Base-by-base conservation (phyloP, 2,888 invertebrate species). In the Dasypogon diadema region DNA sequence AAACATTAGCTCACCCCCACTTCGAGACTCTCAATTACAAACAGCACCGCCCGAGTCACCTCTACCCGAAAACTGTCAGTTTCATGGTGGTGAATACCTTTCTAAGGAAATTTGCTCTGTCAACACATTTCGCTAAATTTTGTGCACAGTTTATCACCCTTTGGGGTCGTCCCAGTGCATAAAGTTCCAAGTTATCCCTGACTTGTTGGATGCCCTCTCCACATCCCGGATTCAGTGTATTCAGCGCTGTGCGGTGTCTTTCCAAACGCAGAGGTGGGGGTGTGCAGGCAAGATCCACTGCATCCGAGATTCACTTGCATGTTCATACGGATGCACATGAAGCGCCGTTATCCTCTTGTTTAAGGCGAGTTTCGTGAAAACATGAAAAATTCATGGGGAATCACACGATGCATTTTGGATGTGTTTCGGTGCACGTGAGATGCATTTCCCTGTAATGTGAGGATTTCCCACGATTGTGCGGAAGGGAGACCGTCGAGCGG, bases 91-190 rank as follows among this genome's bases (percentile, higher is more conserved):
- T 65, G 65, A 65, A 46, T 46, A 48, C 65, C 65, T 65, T 37
- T 54, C 73, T 37, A 73, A 56, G 73, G 42, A 70, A 73, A 73
- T 73, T 56, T 60, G 48, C 58, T 74, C 58, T 60, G 74, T 74
- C 74, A 74, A 74, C 74, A 74, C 74, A 74, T 74, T 74, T 60
- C 58, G 58, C 46, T 56, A 56, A 58, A 73, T 56, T 58, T 73
- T 56, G 73, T 73, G 56, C 56, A 73, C 58, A 73, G 73, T 73
- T 73, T 73, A 73, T 73, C 73, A 73, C 73, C 73, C 73, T 56
- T 73, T 46, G 34, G 42, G 46, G 56, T 58, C 24, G 56, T 56
- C 26, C 37, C 42, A 46, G 37, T 73, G 56, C 56, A 73, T 56
- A 58, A 72, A 56, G 56, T 56, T 58, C 16, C 46, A n/a, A 54